Conservation (phyloP, 2,113 vertebrate genomes). For the Coregonus clupeaformis region DNA sequence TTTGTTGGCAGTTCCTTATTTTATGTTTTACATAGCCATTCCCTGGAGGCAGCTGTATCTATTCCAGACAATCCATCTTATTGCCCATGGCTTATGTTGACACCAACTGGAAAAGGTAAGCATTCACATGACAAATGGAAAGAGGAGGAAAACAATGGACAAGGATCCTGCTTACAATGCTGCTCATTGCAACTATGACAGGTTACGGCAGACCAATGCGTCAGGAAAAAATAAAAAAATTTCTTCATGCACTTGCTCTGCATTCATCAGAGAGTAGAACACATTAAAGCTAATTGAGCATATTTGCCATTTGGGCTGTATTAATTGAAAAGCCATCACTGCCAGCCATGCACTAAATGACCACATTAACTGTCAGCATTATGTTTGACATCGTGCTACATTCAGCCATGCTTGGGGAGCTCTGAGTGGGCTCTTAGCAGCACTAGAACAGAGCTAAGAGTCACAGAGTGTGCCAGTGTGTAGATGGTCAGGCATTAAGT, state of each 20-base stretch:
- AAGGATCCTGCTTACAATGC: conserved; percentile 14
- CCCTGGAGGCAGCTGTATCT: conserved; percentile 27
- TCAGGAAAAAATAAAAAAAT: conserved; percentile 30
- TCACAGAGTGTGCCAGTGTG: conserved; percentile 37
- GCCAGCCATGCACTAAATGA: conserved; percentile 64
- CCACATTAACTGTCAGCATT: conserved; percentile 68
- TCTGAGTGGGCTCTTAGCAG: conserved; percentile 49
- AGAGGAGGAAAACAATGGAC: conserved; percentile 1
- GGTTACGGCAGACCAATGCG: conserved; percentile 35
- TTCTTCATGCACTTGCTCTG: conserved; percentile 41
- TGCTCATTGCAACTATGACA: conserved; percentile 34
- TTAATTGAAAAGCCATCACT: conserved; percentile 71
- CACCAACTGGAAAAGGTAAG: conserved; percentile 7
- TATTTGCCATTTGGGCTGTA: conserved; percentile 66
- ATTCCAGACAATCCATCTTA: conserved; percentile 33
- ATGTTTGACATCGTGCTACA: conserved; percentile 61
- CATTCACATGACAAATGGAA: conserved; percentile 9
- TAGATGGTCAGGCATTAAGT: conserved; percentile 58
- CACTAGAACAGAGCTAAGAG: conserved; percentile 35
- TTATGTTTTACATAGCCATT: conserved; percentile 28
- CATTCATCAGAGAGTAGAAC: conserved; percentile 49
- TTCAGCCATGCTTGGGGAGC: conserved; percentile 57
- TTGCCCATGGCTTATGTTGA: conserved; percentile 6
- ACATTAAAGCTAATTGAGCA: conserved; percentile 70
- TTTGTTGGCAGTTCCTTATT: conserved; percentile 39